Percentiles rank a stretch among this genome's conserved stretches.
Evolutionary conservation across 2,113 vertebrate genomes (phyloP).

Genomic region (Pyxicephalus adspersus): DNA sequence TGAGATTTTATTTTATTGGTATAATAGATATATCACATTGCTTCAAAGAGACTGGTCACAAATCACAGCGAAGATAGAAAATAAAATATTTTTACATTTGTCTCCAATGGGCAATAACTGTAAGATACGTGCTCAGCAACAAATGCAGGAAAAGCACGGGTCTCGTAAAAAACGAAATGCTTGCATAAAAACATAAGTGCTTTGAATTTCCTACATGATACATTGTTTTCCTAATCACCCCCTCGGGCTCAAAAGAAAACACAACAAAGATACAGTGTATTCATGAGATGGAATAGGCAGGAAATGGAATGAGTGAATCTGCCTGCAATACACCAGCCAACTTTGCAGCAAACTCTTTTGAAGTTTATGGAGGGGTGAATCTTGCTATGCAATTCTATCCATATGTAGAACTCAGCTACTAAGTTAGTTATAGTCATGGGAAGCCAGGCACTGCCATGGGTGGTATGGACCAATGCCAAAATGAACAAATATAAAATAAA

Average conservation of each 20-base stretch:
- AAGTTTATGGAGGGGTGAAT: no score
- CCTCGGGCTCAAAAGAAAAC: not conserved
- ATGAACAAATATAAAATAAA: no score
- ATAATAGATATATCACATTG: not conserved
- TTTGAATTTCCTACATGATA: not conserved
- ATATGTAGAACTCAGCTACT: no score
- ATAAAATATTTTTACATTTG: not conserved
- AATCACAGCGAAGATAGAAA: not conserved
- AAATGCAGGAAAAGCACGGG: not conserved
- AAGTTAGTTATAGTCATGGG: no score
- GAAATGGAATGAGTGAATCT: no score
- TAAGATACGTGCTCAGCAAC: not conserved
- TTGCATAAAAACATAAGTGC: not conserved
- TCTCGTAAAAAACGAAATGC: not conserved
- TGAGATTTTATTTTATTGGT: not conserved
- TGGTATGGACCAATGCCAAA: no score
- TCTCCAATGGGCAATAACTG: not conserved
- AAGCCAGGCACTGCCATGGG: no score
- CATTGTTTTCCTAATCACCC: not conserved
- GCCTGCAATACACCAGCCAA: no score
- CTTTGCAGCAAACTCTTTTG: no score
- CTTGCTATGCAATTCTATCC: no score
- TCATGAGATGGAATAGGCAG: no score
- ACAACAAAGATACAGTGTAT: no score
- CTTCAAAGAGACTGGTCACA: not conserved